Conservation (phyloP, 2,888 invertebrate species). For the Helleia helle region DNA sequence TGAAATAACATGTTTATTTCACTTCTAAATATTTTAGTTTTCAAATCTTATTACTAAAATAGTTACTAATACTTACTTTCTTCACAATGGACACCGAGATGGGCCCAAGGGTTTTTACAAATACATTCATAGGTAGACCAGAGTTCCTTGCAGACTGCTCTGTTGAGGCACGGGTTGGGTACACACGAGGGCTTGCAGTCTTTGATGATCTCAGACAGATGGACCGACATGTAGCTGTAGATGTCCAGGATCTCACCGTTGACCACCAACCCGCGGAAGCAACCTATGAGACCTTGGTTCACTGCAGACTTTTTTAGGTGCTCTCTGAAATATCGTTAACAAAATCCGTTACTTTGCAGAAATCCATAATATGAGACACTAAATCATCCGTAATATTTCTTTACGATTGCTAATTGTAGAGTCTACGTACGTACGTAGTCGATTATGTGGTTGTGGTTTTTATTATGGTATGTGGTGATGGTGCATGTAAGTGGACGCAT, state of each 20-base stretch:
- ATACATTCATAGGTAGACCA: constrained; percentile 96
- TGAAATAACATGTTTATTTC: too few species aligned
- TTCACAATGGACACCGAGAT: constrained; percentile 91
- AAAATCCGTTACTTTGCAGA: too few species aligned
- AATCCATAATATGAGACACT: too few species aligned
- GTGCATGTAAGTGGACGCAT: too few species aligned
- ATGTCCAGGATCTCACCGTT: constrained; percentile 94
- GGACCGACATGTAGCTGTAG: constrained; percentile 93
- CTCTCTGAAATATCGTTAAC: constrained; percentile 79
- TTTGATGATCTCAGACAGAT: constrained; percentile 91
- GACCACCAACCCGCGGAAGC: constrained; percentile 92
- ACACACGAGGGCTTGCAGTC: constrained; percentile 96
- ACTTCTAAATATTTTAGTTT: too few species aligned
- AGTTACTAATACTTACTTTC: constrained; percentile 90
- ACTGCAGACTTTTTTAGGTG: constrained; percentile 87
- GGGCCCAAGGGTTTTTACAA: constrained; percentile 94
- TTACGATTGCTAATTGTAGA: too few species aligned
- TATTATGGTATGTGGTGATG: too few species aligned
- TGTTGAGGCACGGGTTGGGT: constrained; percentile 94
- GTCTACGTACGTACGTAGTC: too few species aligned
- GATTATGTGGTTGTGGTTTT: too few species aligned
- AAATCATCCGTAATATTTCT: too few species aligned
- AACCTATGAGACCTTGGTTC: constrained; percentile 92
- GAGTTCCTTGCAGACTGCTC: constrained; percentile 90
- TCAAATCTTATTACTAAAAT: too few species aligned